Evolutionary conservation across 2,113 vertebrate species (phyloP), one percentile per base, ranked within the genome.

Genomic region (Lichenostomus cassidix): DNA sequence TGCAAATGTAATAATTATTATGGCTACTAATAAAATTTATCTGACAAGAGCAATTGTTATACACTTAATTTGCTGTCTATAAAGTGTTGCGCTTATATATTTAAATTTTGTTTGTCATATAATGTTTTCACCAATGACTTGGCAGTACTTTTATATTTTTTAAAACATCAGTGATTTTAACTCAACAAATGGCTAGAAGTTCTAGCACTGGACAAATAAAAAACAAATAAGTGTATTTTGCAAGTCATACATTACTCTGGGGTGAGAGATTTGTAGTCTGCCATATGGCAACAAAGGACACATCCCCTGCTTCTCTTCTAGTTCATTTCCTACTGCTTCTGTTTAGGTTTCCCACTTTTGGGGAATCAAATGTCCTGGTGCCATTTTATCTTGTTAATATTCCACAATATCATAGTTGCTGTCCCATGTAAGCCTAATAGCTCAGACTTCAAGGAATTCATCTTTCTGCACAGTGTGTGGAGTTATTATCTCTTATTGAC

Each of bases 321-420:
- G 7, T 21, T 63, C 14, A 17, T 28, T 68, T n/a, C 28, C 8
- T 62, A 25, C 44, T 67, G 22, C 9, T 84, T 69, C 68, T 73
- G 12, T 53, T 77, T 58, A 42, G 71, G 8, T 29, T 67, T 46
- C 37, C 15, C 5, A 11, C 21, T 89, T 89, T 37, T 21, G 4
- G 7, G 4, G 23, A 76, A 37, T 63, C 28, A 15, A 49, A 81
- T 10, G 18, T 24, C 60, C 35, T 84, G 39, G 22, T 50, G 33
- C 15, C 7, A 11, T 69, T 89, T 80, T 46, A 44, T 73, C 71
- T 88, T 64, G 47, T 91, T 96, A 75, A 75, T 90, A 87, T 39
- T 47, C 42, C 28, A 64, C 11, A 41, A 15, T 2, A 49, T 23
- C 29, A 20, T 47, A 39, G 39, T 50, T 41, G 9, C 9, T 95